Base-by-base conservation (phyloP, 2,113 vertebrate species). In the Hydrochoerus hydrochaeris region DNA sequence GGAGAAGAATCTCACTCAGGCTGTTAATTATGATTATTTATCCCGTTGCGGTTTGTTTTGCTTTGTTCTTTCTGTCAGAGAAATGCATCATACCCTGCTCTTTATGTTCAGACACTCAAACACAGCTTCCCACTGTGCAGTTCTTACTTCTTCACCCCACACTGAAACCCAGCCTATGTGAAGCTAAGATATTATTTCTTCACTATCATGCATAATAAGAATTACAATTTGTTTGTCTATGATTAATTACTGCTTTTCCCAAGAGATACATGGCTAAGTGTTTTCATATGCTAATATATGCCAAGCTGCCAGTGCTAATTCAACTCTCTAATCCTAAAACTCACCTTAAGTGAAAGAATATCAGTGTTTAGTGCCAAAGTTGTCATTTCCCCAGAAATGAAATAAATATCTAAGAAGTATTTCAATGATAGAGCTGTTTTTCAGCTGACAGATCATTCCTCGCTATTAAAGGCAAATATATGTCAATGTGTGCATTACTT, bases 251-350 rank as follows among this genome's bases (percentile, higher is more conserved):
- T 91, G 17, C 65, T 77, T 96, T 81, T 97, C 94, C 97, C 96
- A n/a, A 95, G 97, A 96, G 88, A 97, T 91, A 38, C 41, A 96
- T 91, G 75, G 83, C 62, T 95, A 85, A 95, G 26, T 95, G 94
- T 94, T 98, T 98, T 97, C 96, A 78, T 96, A 95, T 98, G 97
- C 84, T 98, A 89, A 97, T 96, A 49, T 77, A 95, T 98, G 98
- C 95, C 96, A 97, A 88, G 62, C 96, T 98, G 88, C 95, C 94
- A 93, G 46, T 93, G 86, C 88, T 94, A 95, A 52, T 80, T 95
- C 95, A 97, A 80, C 67, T 95, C 57, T 95, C 80, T 91, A 92
- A 97, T 97, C 90, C 91, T 90, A 35, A 92, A 89, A 65, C 77
- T 95, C 90, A 95, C 35, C 24, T 90, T 38, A 57, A 49, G 69